A percentile compares a stretch with the other conserved stretches of the same genome.
Evolutionary conservation across 2,888 invertebrate species (phyloP).

Genomic region (Aradus depressus): DNA sequence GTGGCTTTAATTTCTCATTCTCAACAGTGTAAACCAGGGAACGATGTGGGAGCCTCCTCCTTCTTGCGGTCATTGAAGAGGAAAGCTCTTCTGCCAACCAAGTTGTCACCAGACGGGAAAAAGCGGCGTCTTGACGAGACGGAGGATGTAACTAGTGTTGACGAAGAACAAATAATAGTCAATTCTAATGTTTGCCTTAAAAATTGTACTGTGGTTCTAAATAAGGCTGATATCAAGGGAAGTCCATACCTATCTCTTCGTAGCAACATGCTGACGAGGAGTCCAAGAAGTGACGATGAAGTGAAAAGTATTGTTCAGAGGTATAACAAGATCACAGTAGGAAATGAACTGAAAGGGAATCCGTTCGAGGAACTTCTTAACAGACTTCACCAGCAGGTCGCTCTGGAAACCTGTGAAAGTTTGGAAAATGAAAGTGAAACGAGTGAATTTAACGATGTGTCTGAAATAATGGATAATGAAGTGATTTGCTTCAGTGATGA

Average conservation of each 20-base stretch:
- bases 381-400: conserved; percentile 7
- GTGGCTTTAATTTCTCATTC: conserved; percentile 61
- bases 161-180: conserved; percentile 5
- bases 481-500: background rate
- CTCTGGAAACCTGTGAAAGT: no score
- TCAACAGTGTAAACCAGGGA: conserved; percentile 46
- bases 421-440: no score
- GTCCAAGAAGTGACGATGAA: background rate
- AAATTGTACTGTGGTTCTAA: conserved; percentile 9
- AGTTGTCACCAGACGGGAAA: no score
- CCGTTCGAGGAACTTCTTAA: conserved; percentile 10
- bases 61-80: conserved; percentile 10
- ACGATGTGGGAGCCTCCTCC: no score
- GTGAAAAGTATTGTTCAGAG: background rate
- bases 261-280: no score
- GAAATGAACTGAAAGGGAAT: conserved; percentile 7
- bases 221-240: conserved; percentile 2
- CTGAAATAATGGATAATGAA: no score
- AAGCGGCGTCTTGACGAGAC: no score
- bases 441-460: no score
- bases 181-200: no score
- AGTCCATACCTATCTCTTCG: background rate
- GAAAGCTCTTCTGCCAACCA: conserved; percentile 8
- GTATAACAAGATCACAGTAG: conserved; percentile 1
- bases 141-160: background rate